Base-by-base conservation (phyloP, 53 echinoderm and acorn worm species). In the Apostichopus leukothele region DNA sequence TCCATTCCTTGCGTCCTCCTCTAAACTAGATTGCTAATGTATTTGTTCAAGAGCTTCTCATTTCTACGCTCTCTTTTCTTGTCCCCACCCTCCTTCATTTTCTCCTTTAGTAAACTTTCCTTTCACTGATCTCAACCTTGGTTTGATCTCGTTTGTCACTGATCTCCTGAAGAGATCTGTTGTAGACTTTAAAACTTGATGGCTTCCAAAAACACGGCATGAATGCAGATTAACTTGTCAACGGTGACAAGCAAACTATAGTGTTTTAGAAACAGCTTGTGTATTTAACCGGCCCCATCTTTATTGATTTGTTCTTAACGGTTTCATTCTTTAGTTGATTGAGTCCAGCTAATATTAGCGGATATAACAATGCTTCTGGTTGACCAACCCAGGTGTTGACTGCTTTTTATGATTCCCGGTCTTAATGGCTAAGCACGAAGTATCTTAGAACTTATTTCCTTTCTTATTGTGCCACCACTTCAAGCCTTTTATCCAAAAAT, bases 161-260 rank as follows among this genome's bases (percentile, higher is more conserved):
- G 39, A 39, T 39, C 39, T 39, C 39, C 39, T 3, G 39, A 39
- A 39, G 39, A 39, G 39, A 39, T 39, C 39, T 39, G 39, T 39
- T 39, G 39, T 39, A 39, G 39, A 39, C 39, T 39, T 39, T 39
- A 39, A 39, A 39, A 39, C 39, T 39, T 39, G 39, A 39, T 39
- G 39, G 39, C 39, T 39, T 39, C 39, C 39, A 39, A 79, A 79
- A 51, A 51, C 79, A 50, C 54, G 79, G 50, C 39, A 51, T 79
- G 79, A 79, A 79, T 79, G 53, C 79, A 51, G 79, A 79, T 79
- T 79, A 79, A 52, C 79, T 79, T 79, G 79, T 79, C 79, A 79
- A 79, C 14, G 52, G 10, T 79, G 79, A 79, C 79, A 79, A 79
- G 53, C 53, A 79, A 52, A 53, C 79, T 51, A 79, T 50, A 79